These are phyloP conservation scores for Acromyrmex heyeri DNA, from an alignment of 1,140 invertebrate species.

Conservation along the genomic window DNA sequence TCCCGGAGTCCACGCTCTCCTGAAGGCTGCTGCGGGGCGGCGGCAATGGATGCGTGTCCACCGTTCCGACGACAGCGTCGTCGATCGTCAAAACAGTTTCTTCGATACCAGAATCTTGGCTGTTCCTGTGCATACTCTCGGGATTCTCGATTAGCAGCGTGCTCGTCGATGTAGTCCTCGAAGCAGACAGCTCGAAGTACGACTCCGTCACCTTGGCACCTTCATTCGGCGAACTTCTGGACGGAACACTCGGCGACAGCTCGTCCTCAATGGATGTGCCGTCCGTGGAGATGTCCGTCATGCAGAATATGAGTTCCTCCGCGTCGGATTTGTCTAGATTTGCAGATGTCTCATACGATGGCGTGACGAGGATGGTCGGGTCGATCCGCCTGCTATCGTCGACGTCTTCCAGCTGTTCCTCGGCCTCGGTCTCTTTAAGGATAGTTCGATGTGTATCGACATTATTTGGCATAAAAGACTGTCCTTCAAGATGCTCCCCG, in stretches of 20 bases:
- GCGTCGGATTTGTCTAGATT: conserved; percentile 59
- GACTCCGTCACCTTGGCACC: conserved; percentile 37
- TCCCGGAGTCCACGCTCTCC: conserved; percentile 76
- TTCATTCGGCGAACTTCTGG: conserved; percentile 31
- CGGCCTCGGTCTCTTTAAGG: conserved; percentile 1
- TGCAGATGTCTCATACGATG: conserved; percentile 14
- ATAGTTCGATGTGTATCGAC: conserved; percentile 43
- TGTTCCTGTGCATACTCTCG: conserved; percentile 68
- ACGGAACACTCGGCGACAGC: conserved; percentile 21
- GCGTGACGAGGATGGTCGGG: conserved; percentile 42
- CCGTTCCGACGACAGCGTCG: conserved; percentile 43
- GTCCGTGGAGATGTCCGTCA: conserved; percentile 71
- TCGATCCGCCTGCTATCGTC: conserved; percentile 1
- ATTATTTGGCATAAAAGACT: conserved; percentile 49
- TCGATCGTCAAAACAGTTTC: conserved; percentile 61
- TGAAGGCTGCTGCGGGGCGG: conserved; percentile 66
- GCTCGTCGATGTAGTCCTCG: conserved; percentile 49
- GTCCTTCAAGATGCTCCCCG: not conserved
- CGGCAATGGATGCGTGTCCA: conserved; percentile 25
- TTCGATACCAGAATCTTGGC: conserved; percentile 73
- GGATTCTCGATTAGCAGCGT: conserved; percentile 70
- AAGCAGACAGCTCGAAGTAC: conserved; percentile 59
- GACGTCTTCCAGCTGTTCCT: not conserved
- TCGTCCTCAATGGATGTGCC: conserved; percentile 39
- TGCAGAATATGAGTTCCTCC: conserved; percentile 74